These are phyloP conservation scores for Drosophila seguyi DNA, from an alignment of 1,140 invertebrate genomes.

Conservation along the genomic window DNA sequence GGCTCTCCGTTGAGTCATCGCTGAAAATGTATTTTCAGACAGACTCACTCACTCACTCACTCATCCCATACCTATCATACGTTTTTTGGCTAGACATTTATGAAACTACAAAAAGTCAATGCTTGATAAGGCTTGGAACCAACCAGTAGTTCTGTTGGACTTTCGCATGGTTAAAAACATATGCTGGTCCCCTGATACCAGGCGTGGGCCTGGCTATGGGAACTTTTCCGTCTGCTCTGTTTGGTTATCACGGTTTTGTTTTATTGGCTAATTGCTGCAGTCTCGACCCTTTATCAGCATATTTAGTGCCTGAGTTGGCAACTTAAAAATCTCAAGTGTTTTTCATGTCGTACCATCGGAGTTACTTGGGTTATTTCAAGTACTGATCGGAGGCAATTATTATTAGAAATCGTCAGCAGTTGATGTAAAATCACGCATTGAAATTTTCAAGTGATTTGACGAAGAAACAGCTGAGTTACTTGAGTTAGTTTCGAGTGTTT, in stretches of 20 bases:
- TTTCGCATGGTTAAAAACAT: constrained; percentile 29
- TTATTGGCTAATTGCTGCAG: constrained; percentile 26
- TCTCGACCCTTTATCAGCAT: constrained; percentile 32
- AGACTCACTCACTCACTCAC: constrained; percentile 35
- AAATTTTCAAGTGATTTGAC: constrained; percentile 30
- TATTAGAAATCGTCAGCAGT: neutral
- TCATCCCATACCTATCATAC: constrained; percentile 22
- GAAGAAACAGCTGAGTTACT: constrained; percentile 33
- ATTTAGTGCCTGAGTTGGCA: constrained; percentile 17
- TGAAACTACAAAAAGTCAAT: constrained; percentile 64
- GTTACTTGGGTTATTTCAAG: constrained; percentile 13
- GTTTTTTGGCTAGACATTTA: constrained; percentile 55
- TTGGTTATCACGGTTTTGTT: constrained; percentile 9
- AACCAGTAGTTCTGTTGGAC: constrained; percentile 1
- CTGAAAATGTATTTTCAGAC: constrained; percentile 37
- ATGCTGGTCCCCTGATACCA: constrained; percentile 31
- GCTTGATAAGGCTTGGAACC: constrained; percentile 52
- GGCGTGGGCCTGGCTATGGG: constrained; percentile 39
- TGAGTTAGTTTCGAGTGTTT: constrained; percentile 15
- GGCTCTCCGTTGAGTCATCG: constrained; percentile 51
- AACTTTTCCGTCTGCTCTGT: constrained; percentile 17
- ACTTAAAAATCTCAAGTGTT: constrained; percentile 9
- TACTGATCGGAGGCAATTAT: neutral
- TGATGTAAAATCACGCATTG: constrained; percentile 8
- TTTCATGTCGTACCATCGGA: neutral